Evolutionary conservation across 2,888 invertebrate species (phyloP), one percentile per base, ranked within the genome.

Genomic region (Tetropium fuscum): DNA sequence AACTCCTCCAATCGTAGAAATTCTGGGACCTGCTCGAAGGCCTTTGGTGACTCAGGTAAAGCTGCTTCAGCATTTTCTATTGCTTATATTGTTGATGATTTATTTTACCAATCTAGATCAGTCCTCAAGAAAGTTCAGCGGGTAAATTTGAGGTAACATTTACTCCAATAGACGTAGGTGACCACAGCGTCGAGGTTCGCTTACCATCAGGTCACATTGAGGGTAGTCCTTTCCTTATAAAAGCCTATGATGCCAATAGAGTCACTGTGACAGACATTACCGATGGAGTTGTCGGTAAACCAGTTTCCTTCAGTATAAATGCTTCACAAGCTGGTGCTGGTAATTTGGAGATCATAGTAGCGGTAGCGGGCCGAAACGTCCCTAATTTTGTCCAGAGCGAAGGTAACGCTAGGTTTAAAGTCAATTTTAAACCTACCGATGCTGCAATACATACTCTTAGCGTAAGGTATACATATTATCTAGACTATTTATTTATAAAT

Each of bases 381-480:
- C 98, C 98, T 6, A 98, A 98, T 84, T 98, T 96, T 80, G 98
- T 98, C 1, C 95, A 97, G 77, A 94, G 96, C 36, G 97, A 98
- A 84, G 97, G 97, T 32, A 97, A 97, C 80, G 98, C 97, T 0
- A 90, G 95, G 72, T 98, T 98, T 77, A 90, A 90, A 82, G 90
- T 90, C 3, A 97, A 98, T 83, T 98, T 98, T 84, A 97, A 97
- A 76, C 98, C 98, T 0, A 93, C 94, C 22, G 96, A 97, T 83
- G 90, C 97, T 0, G 94, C 95, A 1, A 88, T 92, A 0, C 98
- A 98, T 82, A 92, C 91, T 16, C 84, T 98, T 2, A 96, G 96
- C 41, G 97, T 98, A 22, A 89, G 90, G 77, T 92, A 65, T 16
- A 18, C 18, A 15, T 7, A 6, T 36, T 7, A 13, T 5, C 6